Evolutionary conservation across 2,797 vertebrate genomes (phyloP), one percentile per base, ranked within the genome.

Genomic region (Vespertilio murinus): DNA sequence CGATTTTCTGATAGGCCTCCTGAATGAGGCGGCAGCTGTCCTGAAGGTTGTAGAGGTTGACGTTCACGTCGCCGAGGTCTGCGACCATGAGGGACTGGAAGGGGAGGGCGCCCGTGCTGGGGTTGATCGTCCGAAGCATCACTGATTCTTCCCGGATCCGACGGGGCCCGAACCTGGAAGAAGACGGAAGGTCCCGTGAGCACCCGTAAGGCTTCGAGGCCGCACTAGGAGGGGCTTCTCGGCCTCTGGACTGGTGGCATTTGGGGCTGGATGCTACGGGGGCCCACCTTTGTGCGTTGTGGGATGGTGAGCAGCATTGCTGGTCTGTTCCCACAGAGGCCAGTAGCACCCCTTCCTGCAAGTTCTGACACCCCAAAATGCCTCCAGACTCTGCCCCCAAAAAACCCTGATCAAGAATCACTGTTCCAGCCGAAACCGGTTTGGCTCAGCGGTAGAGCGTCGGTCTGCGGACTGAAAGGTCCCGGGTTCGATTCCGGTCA

Each of bases 31-130:
- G 98, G 98, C 99, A 99, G 96, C 99, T 99, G 97, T 99, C 98
- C 42, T 98, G 98, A 73, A 99, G 98, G 97, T 99, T 98, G 77
- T 98, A 99, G 28, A 99, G 30, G 45, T 99, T 99, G 56, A 99
- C 98, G 0, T 98, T 98, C 47, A 99, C 98, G 0, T 99, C 99
- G 1, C 99, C 99, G 0, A 99, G 98, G 94, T 99, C 99, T 0
- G 99, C 99, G 8, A 99, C 99, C 94, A 88, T 83, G 38, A 99
- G 97, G n/a, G 98, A 99, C 94, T 99, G 98, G 0, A 98, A 99
- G 0, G 99, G 99, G 0, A 98, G 98, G 0, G 99, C 99, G 5
- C 98, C 96, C 0, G 98, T 99, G 97, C 98, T 98, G 1, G 98
- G 96, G 74, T 99, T 99, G 97, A 69, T 98, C 0, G 93, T 2